Evolutionary conservation across 2,888 invertebrate genomes (phyloP).

Genomic region (Iphiclides podalirius): DNA sequence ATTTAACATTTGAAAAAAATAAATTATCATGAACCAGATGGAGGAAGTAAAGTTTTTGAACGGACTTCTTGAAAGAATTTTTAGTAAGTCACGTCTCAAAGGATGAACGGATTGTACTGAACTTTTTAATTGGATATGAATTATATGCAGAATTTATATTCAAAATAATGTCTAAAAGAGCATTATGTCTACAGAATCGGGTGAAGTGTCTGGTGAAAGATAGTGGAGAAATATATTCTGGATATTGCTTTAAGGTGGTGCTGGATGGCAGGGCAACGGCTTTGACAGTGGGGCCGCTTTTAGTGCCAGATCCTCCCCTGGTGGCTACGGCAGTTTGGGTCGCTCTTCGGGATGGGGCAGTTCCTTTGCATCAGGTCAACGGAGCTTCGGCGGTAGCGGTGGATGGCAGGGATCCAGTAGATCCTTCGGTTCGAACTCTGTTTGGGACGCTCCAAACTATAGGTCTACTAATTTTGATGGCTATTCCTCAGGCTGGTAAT

Average conservation of each 20-base stretch:
- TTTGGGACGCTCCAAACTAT: slow-evolving; percentile 4
- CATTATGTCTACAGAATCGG: too few relatives aligned
- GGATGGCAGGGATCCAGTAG: slow-evolving; percentile 5
- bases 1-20: too few relatives aligned
- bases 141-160: too few relatives aligned
- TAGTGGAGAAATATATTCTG: too few relatives aligned
- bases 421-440: neutral
- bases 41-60: too few relatives aligned
- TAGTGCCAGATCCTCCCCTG: neutral
- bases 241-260: slow-evolving; percentile 3
- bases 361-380: neutral
- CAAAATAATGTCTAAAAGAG: too few relatives aligned
- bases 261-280: slow-evolving; percentile 5
- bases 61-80: too few relatives aligned
- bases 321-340: neutral
- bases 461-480: neutral
- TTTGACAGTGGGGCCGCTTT: neutral
- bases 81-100: too few relatives aligned
- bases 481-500: slow-evolving; percentile 6
- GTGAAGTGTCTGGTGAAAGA: too few relatives aligned
- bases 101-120: too few relatives aligned
- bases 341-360: slow-evolving; percentile 8
- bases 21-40: too few relatives aligned
- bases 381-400: neutral
- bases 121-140: too few relatives aligned